These are phyloP conservation scores for Columba livia DNA, from an alignment of 2,113 vertebrate genomes.

Conservation along the genomic window DNA sequence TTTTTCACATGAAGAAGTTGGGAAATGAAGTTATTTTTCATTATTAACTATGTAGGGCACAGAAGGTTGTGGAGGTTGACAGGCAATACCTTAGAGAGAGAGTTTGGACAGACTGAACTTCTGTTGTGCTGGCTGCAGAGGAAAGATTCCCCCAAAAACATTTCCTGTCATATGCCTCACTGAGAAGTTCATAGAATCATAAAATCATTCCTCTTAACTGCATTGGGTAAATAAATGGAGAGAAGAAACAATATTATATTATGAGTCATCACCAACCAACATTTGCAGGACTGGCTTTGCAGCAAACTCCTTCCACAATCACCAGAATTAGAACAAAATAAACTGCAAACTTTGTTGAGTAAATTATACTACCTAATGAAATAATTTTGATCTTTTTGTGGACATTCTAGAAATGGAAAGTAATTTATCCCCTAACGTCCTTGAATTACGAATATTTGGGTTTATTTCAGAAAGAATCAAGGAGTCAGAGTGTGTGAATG, in stretches of 20 bases:
- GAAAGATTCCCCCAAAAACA: background rate
- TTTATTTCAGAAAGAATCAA: slow-evolving; percentile 42
- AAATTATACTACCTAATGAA: slow-evolving; percentile 51
- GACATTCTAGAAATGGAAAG: slow-evolving; percentile 28
- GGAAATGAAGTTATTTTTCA: background rate
- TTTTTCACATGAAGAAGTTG: background rate
- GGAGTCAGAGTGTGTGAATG: background rate
- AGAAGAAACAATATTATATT: background rate
- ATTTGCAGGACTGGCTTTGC: background rate
- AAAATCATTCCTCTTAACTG: background rate
- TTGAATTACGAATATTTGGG: slow-evolving; percentile 41
- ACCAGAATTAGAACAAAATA: background rate
- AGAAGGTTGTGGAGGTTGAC: background rate
- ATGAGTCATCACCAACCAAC: background rate
- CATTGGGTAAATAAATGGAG: background rate
- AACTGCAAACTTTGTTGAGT: background rate
- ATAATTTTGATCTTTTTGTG: slow-evolving; percentile 42
- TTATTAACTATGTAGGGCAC: background rate
- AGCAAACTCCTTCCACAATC: background rate
- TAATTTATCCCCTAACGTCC: background rate
- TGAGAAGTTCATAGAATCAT: background rate
- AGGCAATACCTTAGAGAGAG: background rate
- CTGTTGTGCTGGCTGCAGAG: background rate
- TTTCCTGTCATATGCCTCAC: background rate
- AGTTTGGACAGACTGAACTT: background rate